phyloP scores from a whole-genome alignment of 2,797 vertebrate genomes.

The Otolemur crassicaudatus region DNA sequence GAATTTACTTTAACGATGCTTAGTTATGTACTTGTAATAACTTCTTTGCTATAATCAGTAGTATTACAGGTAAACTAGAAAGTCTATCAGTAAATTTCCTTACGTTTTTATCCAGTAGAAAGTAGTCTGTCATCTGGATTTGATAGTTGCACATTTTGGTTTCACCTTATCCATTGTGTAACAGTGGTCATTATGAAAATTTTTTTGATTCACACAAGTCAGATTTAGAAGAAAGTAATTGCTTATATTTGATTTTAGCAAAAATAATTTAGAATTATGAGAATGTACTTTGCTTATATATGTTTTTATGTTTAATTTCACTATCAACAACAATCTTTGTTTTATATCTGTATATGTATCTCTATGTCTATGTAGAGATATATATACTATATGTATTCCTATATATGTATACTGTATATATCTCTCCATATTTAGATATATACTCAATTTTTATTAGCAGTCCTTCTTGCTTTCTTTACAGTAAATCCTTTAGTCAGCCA shows the following conservation, averaged over 20 bases:
- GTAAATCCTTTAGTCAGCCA: not conserved
- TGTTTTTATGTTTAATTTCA: not conserved
- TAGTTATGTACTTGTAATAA: not conserved
- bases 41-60: not conserved
- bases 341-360: not conserved
- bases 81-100: not conserved
- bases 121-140: not conserved
- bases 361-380: not conserved
- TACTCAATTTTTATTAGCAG: not conserved
- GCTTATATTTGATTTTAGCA: conserved; percentile 34
- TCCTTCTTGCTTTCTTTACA: not conserved
- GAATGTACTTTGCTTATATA: not conserved
- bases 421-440: not conserved
- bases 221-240: not conserved
- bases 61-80: not conserved
- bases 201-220: not conserved
- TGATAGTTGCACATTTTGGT: not conserved
- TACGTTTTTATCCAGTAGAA: not conserved
- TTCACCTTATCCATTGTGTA: not conserved
- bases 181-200: not conserved
- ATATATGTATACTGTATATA: not conserved
- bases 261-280: conserved; percentile 20
- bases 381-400: no score
- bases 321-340: not conserved
- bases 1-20: not conserved